Conservation (phyloP, 2,888 invertebrate species). For the Anthophora plumipes region DNA sequence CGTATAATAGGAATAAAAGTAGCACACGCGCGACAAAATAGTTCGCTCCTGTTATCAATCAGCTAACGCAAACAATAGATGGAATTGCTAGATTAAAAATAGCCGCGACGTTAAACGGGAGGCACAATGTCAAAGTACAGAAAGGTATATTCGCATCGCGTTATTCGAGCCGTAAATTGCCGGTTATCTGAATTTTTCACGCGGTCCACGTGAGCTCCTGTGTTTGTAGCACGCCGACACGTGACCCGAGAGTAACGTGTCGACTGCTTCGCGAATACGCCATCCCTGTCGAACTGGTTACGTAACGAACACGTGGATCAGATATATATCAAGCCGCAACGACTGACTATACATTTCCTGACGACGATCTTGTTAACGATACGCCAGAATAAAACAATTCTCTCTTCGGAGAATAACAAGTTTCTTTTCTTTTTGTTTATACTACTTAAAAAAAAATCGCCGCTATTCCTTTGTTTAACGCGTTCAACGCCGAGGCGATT, state of each 20-base stretch:
- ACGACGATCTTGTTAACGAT: neutral
- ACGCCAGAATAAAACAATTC: too few species aligned
- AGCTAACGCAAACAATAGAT: neutral
- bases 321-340: slow-evolving; percentile 2
- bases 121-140: neutral
- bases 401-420: too few species aligned
- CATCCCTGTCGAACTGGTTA: slow-evolving; percentile 43
- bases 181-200: slow-evolving; percentile 44
- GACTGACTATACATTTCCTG: neutral
- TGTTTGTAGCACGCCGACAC: slow-evolving; percentile 51
- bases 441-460: too few species aligned
- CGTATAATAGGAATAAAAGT: neutral
- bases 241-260: slow-evolving; percentile 69
- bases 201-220: slow-evolving; percentile 43
- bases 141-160: neutral
- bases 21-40: neutral
- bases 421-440: too few species aligned
- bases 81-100: slow-evolving; percentile 3
- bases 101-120: neutral
- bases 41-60: neutral
- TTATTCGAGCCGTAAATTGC: neutral
- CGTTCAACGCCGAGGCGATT: too few species aligned
- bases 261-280: slow-evolving; percentile 52
- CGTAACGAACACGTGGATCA: slow-evolving; percentile 62
- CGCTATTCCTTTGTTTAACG: too few species aligned